Evolutionary conservation across 2,888 invertebrate genomes (phyloP).

Genomic region (Barypeithes pellucidus): DNA sequence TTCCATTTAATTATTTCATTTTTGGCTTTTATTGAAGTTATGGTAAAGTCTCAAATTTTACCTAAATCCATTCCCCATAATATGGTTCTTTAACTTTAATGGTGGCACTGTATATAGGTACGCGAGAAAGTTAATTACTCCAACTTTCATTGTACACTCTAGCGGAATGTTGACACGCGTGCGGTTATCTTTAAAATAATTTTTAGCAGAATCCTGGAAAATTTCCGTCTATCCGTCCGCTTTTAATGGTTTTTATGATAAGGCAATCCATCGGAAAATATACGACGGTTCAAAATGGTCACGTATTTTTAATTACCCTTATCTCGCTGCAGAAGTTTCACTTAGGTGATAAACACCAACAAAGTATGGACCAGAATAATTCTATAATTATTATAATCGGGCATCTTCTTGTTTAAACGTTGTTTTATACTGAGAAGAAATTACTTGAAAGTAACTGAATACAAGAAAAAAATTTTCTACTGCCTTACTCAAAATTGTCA

Average conservation of each 20-base stretch:
- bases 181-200: background rate
- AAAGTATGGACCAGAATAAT: no score
- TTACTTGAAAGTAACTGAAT: no score
- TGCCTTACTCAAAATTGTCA: no score
- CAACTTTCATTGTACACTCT: background rate
- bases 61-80: no score
- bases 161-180: background rate
- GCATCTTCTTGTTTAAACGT: no score
- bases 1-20: no score
- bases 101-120: background rate
- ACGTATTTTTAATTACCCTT: conserved; percentile 8
- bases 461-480: no score
- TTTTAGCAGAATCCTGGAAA: background rate
- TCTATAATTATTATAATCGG: no score
- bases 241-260: background rate
- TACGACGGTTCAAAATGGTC: background rate
- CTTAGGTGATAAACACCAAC: background rate
- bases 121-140: background rate
- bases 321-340: background rate
- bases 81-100: no score
- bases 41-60: no score
- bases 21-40: no score
- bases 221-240: background rate
- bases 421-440: no score
- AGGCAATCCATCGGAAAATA: background rate